Percentiles rank a stretch among this genome's conserved stretches.
Evolutionary conservation across 1,140 invertebrate species (phyloP).

Genomic region (Rhagoletis zephyria): DNA sequence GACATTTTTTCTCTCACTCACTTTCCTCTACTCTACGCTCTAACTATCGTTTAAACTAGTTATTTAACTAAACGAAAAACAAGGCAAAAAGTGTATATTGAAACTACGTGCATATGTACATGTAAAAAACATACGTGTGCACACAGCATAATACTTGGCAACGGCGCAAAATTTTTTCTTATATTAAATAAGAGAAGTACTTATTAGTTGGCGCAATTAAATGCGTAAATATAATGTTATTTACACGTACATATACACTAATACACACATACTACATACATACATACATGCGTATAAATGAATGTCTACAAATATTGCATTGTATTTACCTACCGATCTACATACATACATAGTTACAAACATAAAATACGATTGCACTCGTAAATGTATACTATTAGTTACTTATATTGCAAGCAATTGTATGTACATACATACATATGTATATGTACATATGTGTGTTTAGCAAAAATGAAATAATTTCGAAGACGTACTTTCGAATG

Average conservation of each 20-base stretch:
- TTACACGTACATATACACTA: constrained; percentile 18
- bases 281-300: constrained; percentile 53
- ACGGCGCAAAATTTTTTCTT: not conserved
- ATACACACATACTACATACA: not conserved
- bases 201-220: not conserved
- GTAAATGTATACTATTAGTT: constrained; percentile 18
- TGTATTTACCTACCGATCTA: constrained; percentile 60
- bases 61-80: constrained; percentile 36
- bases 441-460: not conserved
- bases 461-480: not conserved
- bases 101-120: not conserved
- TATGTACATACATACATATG: not conserved
- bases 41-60: constrained; percentile 29
- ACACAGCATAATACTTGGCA: not conserved
- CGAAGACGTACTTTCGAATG: not conserved
- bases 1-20: constrained; percentile 66
- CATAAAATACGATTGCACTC: constrained; percentile 52
- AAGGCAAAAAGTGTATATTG: not conserved
- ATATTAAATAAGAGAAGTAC: not conserved
- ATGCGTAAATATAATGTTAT: not conserved
- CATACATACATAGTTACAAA: constrained; percentile 57
- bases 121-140: not conserved
- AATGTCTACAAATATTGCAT: constrained; percentile 53
- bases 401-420: not conserved
- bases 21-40: constrained; percentile 59